A percentile compares a stretch with the other conserved stretches of the same genome.
Conservation (phyloP, 2,113 vertebrate species). For the Regulus satrapa region DNA sequence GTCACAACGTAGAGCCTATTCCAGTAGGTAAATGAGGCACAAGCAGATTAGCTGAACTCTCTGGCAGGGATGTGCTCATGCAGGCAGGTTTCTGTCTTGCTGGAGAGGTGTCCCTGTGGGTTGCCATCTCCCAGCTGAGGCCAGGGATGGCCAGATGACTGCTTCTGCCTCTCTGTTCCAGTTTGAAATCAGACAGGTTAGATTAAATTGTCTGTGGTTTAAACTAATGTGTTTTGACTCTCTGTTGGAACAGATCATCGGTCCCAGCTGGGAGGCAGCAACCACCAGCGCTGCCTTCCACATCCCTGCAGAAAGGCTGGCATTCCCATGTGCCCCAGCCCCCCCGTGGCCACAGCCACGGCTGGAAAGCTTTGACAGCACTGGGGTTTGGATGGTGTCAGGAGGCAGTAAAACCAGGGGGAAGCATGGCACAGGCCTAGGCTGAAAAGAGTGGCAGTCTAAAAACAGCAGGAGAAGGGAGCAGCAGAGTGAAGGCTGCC, state of each 20-base stretch:
- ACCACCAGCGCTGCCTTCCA: neutral
- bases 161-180: neutral
- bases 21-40: conserved; percentile 23
- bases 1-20: neutral
- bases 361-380: neutral
- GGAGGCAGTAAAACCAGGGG: neutral
- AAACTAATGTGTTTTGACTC: conserved; percentile 46
- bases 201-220: conserved; percentile 53
- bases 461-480: neutral
- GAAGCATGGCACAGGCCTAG: neutral
- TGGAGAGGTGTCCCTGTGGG: neutral
- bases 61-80: neutral
- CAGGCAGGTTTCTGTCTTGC: neutral
- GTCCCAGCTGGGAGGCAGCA: conserved; percentile 44
- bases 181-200: conserved; percentile 32
- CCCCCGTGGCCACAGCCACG: fast-evolving
- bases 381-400: neutral
- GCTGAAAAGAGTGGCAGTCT: neutral
- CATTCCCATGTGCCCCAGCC: neutral
- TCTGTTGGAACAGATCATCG: neutral
- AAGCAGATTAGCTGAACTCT: neutral
- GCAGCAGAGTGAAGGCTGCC: neutral
- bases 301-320: neutral
- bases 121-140: conserved; percentile 36
- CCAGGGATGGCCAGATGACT: conserved; percentile 19